These are phyloP conservation scores for Latrodectus elegans DNA, from an alignment of 2,888 invertebrate genomes.

Conservation along the genomic window DNA sequence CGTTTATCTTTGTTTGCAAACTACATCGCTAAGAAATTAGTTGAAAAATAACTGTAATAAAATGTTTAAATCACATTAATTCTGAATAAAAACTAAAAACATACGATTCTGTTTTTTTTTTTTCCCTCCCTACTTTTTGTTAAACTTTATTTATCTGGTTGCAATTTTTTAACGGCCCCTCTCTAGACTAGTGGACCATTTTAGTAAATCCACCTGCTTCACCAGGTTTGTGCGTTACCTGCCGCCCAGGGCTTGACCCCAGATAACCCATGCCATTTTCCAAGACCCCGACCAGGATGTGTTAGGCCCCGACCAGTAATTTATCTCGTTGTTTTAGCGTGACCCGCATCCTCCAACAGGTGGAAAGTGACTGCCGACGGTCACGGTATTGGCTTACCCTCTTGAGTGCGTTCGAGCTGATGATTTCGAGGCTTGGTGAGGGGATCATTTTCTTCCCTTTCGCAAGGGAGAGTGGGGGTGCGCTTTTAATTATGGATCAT, in stretches of 20 bases:
- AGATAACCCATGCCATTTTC: conserved; percentile 40
- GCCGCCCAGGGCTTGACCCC: conserved; percentile 55
- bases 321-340: conserved; percentile 60
- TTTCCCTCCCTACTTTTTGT: too few relatives aligned
- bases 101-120: too few relatives aligned
- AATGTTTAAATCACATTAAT: too few relatives aligned
- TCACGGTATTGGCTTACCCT: conserved; percentile 33
- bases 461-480: background rate
- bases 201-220: conserved; percentile 34
- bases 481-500: background rate
- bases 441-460: conserved; percentile 17
- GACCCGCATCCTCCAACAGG: conserved; percentile 58
- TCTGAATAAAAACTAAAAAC: too few relatives aligned
- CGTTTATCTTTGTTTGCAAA: too few relatives aligned
- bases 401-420: conserved; percentile 2
- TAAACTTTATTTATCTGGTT: too few relatives aligned
- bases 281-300: conserved; percentile 52
- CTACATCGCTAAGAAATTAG: too few relatives aligned
- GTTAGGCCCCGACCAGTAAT: conserved; percentile 42
- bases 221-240: conserved; percentile 41
- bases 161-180: conserved; percentile 10
- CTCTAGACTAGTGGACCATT: conserved; percentile 8
- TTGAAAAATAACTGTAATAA: too few relatives aligned
- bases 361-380: conserved; percentile 28
- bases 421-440: conserved; percentile 16